Evolutionary conservation across 2,113 vertebrate species (phyloP).

Genomic region (Mesembrinibis cayennensis): DNA sequence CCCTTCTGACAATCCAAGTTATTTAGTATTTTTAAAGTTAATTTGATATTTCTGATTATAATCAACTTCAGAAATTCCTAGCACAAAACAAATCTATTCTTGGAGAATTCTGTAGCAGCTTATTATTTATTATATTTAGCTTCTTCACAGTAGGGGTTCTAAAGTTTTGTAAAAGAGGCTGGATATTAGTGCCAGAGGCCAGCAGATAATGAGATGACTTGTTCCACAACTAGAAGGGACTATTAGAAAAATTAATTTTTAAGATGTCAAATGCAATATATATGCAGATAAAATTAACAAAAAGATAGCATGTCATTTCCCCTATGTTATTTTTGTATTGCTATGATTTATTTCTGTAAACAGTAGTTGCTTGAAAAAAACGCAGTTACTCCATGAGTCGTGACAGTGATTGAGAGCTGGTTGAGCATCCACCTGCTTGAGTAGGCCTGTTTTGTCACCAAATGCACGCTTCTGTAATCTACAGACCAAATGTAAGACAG

Average conservation of each 20-base stretch:
- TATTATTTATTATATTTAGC: not conserved
- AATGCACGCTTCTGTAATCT: slow-evolving; percentile 56
- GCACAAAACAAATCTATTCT: not conserved
- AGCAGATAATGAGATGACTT: slow-evolving; percentile 10
- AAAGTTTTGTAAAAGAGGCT: not conserved
- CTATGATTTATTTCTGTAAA: slow-evolving; percentile 8
- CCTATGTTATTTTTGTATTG: not conserved
- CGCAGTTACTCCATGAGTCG: not conserved
- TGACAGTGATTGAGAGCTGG: slow-evolving; percentile 64
- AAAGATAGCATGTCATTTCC: not conserved
- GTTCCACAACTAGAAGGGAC: not conserved
- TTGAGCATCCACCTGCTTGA: slow-evolving; percentile 19
- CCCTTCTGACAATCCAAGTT: not conserved
- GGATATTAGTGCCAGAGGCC: slow-evolving; percentile 1
- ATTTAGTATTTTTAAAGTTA: slow-evolving; percentile 8
- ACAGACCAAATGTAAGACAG: slow-evolving; percentile 58
- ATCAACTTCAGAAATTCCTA: not conserved
- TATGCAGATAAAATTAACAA: not conserved
- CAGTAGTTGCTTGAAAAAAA: not conserved
- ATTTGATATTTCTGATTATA: not conserved
- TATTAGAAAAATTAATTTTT: slow-evolving; percentile 24
- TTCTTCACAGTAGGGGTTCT: not conserved
- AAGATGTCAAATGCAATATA: not conserved
- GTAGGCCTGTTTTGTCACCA: slow-evolving; percentile 48
- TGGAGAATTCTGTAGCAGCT: not conserved